Conservation (phyloP, 2,113 vertebrate species). For the Notothenia rossii region DNA sequence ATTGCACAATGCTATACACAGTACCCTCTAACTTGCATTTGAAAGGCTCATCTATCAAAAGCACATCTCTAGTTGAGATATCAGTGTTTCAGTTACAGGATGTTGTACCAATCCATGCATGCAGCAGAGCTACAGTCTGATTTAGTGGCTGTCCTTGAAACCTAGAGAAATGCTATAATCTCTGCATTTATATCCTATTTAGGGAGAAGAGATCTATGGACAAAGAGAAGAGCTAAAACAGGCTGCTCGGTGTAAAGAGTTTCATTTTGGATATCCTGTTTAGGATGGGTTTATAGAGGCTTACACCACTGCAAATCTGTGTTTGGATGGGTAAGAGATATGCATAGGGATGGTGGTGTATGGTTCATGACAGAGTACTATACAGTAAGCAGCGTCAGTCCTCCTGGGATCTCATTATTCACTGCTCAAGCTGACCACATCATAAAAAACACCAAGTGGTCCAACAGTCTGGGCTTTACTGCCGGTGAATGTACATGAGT, state of each 20-base stretch:
- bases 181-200: conserved; percentile 36
- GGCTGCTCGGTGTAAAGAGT: conserved; percentile 19
- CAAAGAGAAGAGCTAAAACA: conserved; percentile 31
- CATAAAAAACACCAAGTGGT: conserved; percentile 58
- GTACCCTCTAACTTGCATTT: conserved; percentile 15
- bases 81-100: conserved; percentile 3
- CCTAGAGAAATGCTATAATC: conserved; percentile 26
- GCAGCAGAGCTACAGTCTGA: conserved; percentile 25
- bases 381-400: conserved; percentile 17
- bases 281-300: conserved; percentile 23
- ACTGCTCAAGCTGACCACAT: conserved; percentile 41
- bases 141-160: conserved; percentile 16
- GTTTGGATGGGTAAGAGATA: neutral
- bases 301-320: neutral
- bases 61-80: conserved; percentile 10
- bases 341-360: neutral
- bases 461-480: conserved; percentile 11
- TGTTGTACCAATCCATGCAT: neutral
- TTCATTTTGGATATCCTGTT: conserved; percentile 29
- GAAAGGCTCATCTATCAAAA: conserved; percentile 29
- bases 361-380: conserved; percentile 35
- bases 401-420: conserved; percentile 79
- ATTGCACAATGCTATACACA: conserved; percentile 8
- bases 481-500: conserved; percentile 9
- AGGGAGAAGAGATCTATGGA: conserved; percentile 38